Evolutionary conservation across 30 jellyfish, hydroid and myxozoan species (phyloP).

Genomic region (Sanderia malayensis): DNA sequence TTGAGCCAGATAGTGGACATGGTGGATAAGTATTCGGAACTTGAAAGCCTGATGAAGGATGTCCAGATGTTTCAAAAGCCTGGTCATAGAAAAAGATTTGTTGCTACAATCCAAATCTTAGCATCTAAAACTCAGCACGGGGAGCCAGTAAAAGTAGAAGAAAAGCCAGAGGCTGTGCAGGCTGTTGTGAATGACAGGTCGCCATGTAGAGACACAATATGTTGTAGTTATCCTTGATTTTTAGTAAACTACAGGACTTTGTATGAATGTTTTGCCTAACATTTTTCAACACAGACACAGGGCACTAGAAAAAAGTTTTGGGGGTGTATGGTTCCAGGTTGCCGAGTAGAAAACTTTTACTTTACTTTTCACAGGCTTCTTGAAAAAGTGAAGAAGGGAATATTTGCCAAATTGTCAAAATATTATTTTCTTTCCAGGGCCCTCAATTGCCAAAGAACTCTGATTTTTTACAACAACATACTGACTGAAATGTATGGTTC

Average conservation of each 20-base stretch:
- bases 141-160: slow-evolving; percentile 18
- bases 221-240: background rate
- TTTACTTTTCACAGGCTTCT: too few species aligned
- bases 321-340: too few species aligned
- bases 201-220: background rate
- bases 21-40: background rate
- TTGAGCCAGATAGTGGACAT: background rate
- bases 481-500: slow-evolving; percentile 6
- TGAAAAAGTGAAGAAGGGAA: too few species aligned
- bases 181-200: slow-evolving; percentile 16
- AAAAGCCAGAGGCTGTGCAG: slow-evolving; percentile 12
- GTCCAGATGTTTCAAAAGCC: slow-evolving; percentile 1
- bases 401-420: too few species aligned
- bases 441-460: background rate
- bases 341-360: too few species aligned
- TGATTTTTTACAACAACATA: slow-evolving; percentile 8
- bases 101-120: slow-evolving; percentile 1
- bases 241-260: slow-evolving; percentile 9
- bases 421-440: background rate
- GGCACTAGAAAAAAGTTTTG: background rate
- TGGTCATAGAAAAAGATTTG: background rate
- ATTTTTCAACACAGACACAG: slow-evolving; percentile 6
- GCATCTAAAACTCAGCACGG: slow-evolving; percentile 17
- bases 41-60: background rate
- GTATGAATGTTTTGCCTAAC: background rate